phyloP scores from a whole-genome alignment of 1,140 invertebrate species.

The Linepithema humile region DNA sequence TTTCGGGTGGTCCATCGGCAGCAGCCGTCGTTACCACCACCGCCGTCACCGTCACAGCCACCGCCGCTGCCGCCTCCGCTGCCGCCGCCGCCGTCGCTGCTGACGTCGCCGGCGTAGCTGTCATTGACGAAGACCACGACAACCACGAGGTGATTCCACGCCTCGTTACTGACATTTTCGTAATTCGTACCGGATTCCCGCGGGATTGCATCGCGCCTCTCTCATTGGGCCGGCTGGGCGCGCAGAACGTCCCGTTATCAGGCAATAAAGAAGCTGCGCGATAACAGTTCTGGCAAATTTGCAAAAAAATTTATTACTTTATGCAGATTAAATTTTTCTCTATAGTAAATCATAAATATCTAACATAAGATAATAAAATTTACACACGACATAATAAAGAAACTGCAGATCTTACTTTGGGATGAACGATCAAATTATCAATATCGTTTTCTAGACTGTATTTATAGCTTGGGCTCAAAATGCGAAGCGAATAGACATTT shows the following conservation, averaged over 20 bases:
- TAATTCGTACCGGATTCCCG: not conserved
- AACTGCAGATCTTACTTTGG: not conserved
- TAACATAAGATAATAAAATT: no score
- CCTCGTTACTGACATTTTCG: not conserved
- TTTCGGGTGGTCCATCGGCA: conserved; percentile 76
- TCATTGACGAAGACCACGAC: conserved; percentile 43
- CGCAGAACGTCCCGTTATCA: not conserved
- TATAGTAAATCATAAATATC: no score
- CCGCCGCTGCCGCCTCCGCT: no score
- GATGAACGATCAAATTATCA: not conserved
- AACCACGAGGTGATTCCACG: conserved; percentile 33
- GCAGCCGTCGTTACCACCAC: conserved; percentile 57
- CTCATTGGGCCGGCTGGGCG: not conserved
- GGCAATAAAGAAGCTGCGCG: not conserved
- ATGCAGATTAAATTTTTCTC: not conserved
- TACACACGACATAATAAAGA: no score
- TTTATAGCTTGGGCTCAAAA: conserved; percentile 13
- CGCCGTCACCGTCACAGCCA: no score
- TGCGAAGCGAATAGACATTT: not conserved
- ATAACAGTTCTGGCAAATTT: not conserved
- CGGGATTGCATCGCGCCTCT: not conserved
- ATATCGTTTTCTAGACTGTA: not conserved
- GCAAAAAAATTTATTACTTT: not conserved
- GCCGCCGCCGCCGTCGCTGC: conserved; percentile 58
- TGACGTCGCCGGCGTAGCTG: conserved; percentile 37